Evolutionary conservation across 1,140 invertebrate species (phyloP).

Genomic region (Achatina immaculata): DNA sequence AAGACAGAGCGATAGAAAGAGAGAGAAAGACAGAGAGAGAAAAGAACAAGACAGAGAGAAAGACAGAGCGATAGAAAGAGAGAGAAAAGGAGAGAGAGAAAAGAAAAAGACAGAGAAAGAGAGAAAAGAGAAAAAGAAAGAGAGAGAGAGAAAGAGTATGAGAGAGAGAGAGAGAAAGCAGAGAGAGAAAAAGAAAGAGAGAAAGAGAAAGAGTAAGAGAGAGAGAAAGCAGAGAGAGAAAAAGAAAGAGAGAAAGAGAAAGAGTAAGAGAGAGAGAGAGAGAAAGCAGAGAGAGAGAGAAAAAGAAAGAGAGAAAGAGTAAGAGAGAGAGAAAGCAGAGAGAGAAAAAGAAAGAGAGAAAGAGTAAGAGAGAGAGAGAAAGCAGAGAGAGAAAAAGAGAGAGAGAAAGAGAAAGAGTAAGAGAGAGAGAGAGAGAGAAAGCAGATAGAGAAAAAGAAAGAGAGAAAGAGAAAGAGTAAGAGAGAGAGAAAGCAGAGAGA

Average conservation of each 20-base stretch:
- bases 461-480: constrained; percentile 14
- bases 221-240: not conserved
- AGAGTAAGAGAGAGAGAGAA: not conserved
- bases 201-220: not conserved
- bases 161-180: not conserved
- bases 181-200: not conserved
- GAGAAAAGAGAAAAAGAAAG: not conserved
- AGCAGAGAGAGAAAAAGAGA: not conserved
- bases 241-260: not conserved
- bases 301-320: not conserved
- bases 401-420: not conserved
- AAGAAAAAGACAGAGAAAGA: not conserved
- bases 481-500: not conserved
- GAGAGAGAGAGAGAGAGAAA: constrained; percentile 2
- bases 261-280: not conserved
- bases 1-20: not conserved
- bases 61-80: too few relatives aligned
- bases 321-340: not conserved
- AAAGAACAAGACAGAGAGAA: too few relatives aligned
- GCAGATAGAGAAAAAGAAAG: not conserved
- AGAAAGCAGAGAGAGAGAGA: not conserved
- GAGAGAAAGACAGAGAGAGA: too few relatives aligned
- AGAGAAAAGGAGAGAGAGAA: not conserved
- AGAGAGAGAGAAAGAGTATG: not conserved
- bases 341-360: not conserved